Percentiles rank a stretch among this genome's conserved stretches.
Evolutionary conservation across 2,113 vertebrate species (phyloP).

Genomic region (Rhinolophus ferrumequinum): DNA sequence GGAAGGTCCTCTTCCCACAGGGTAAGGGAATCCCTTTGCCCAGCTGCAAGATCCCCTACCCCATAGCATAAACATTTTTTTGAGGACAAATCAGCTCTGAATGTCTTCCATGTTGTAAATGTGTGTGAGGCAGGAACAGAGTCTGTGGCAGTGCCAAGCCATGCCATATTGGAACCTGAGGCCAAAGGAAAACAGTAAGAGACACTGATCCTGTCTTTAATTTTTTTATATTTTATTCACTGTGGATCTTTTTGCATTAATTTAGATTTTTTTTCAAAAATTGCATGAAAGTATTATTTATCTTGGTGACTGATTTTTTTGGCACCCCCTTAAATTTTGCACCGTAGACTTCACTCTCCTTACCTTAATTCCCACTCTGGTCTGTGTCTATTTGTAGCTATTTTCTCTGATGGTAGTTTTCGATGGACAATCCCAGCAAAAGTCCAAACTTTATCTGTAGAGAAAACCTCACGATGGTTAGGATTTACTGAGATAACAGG

Average conservation of each 20-base stretch:
- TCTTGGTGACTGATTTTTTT: background rate
- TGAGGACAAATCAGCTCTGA: background rate
- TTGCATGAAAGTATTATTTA: background rate
- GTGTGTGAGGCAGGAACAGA: background rate
- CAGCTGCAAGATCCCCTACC: background rate
- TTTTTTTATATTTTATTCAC: background rate
- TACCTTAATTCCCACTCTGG: background rate
- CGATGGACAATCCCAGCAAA: constrained; percentile 63
- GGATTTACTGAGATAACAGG: constrained; percentile 38
- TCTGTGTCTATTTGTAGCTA: background rate
- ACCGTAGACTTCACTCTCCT: background rate
- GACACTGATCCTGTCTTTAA: background rate
- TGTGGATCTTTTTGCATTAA: background rate
- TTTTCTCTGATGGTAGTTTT: constrained; percentile 61
- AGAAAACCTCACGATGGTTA: background rate
- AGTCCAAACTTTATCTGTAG: constrained; percentile 69
- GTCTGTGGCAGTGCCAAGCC: rapidly evolving
- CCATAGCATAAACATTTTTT: background rate
- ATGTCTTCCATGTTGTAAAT: too few species aligned
- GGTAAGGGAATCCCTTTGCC: background rate
- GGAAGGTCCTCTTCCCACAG: background rate
- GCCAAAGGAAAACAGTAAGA: background rate
- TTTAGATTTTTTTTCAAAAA: background rate
- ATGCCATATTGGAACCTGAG: background rate
- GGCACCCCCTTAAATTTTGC: background rate